Base-by-base conservation (phyloP, 1,140 invertebrate species). In the Orussus abietinus region DNA sequence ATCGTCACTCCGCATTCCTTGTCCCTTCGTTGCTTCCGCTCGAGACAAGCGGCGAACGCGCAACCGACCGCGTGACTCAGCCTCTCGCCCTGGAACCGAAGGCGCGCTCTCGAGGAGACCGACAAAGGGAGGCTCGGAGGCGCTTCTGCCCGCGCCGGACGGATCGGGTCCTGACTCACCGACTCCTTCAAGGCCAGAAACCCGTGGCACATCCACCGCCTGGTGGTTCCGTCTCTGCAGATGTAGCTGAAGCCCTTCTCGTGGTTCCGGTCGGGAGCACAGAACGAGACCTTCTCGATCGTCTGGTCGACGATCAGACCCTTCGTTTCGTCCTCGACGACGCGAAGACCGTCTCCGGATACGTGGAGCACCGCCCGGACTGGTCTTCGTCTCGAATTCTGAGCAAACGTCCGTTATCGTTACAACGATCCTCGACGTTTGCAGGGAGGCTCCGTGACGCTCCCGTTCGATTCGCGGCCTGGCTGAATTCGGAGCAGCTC, bases 271-370 rank as follows among this genome's bases (percentile, higher is more conserved):
- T 99, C 97, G 0, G 97, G 97, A 5, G 97, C 95, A 75, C 97
- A 99, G 72, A 99, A 99, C 3, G 96, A 99, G 1, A 99, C 97
- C 72, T 99, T 99, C 64, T 99, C 97, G 46, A 99, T 99, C 3
- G 96, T 99, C 74, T 99, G 97, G 76, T 99, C 97, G 10, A 99
- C 94, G 49, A 99, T 94, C 32, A 99, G 78, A 17, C 95, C 96
- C 75, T 98, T 98, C 6, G 94, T 98, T 60, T 98, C 95, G 59
- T 98, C 95, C 71, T 99, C 97, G 0, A 99, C 96, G 1, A 99
- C 96, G 5, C 96, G 77, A 14, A 99, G 74, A 5, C 96, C 94
- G 74, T 99, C 96, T 1, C 96, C 96, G 38, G 94, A 96, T 2
- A 99, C 92, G 66, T 97, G 94, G 9, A 99, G 77, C 44, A 95